Base-by-base conservation (phyloP, 2,888 invertebrate genomes). In the Reticulitermes lucifugus region DNA sequence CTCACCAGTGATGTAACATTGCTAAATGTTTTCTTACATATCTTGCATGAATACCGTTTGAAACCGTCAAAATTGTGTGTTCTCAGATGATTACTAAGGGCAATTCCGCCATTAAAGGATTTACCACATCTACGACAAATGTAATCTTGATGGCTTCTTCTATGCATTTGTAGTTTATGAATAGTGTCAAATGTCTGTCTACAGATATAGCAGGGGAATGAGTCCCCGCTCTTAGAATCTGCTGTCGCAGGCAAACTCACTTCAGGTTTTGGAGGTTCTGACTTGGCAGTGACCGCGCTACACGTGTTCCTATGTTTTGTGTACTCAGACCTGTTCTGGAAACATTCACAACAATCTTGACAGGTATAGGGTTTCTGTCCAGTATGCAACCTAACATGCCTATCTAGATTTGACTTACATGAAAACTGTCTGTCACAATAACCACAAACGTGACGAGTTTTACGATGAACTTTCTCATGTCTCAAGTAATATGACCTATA, bases 371-470 rank as follows among this genome's bases (percentile, higher is more conserved):
- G 79, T 55, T 77, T 84, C 22, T 60, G 51, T 25, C 79, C 84
- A 51, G 75, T 84, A 60, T 84, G 85, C 18, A 85, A 59, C 41
- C 88, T 88, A 18, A 89, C 85, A 84, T 91, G 91, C 82, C 90
- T 88, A 3, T 88, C 88, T 1, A 90, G 87, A 82, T 90, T 90
- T 0, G 89, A 89, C 21, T 88, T 87, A 84, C 89, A 90, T 0
- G 90, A 93, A 88, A 95, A 94, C 22, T 92, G 91, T 86, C 93
- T 92, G 82, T 93, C 92, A 88, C 95, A 95, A 14, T n/a, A 60
- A 14, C 43, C 22, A 65, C 81, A 81, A 22, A 70, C 43, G 41
- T 43, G 46, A 7, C 46, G 65, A 9, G 65, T 12, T 46, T 65
- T 81, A n/a, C 46, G 65, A 65, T 81, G 81, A 43, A 59, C 55